Base-by-base conservation (phyloP, 2,888 invertebrate species). In the Notodonta ziczac region DNA sequence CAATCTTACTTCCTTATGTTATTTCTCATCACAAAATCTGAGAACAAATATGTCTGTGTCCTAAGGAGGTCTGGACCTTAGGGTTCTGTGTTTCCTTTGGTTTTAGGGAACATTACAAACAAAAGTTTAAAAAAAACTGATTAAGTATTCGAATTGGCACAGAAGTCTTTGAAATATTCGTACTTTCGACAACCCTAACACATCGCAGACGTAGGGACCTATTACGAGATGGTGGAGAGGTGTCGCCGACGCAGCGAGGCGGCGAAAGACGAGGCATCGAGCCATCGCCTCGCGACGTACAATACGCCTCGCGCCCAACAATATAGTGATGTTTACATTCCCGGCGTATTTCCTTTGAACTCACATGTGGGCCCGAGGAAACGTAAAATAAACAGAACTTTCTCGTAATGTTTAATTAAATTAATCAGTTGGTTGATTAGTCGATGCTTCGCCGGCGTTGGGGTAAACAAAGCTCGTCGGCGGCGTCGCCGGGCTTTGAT, bases 381-480 rank as follows among this genome's bases (percentile, higher is more conserved):
- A 90, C 89, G 88, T 88, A 87, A 86, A 88, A 88, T 91, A 93
- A 93, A 93, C 93, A 93, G 80, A 93, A 91, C 93, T 93, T 93
- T 93, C 93, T 93, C 87, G 93, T 93, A 91, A 93, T 93, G 93
- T 93, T 93, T 93, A 93, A 93, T 93, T 93, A 92, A 93, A 93
- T 93, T 93, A 93, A 93, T 93, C 93, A 93, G 92, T 87, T 85
- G 90, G 89, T 88, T 92, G 93, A 93, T 93, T 93, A 91, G 93
- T 88, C 92, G 92, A 91, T 91, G 92, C 90, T 86, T 84, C 85
- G 87, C 76, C 85, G 86, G 88, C 86, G 86, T 83, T 79, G 86
- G 84, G 81, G 91, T 93, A 93, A 93, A 93, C 93, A 93, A 85
- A 85, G 81, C 80, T 82, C 82, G 80, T 74, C 81, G 84, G 81